Evolutionary conservation across 2,888 invertebrate genomes (phyloP).

Genomic region (Cryptocephalus moraei): DNA sequence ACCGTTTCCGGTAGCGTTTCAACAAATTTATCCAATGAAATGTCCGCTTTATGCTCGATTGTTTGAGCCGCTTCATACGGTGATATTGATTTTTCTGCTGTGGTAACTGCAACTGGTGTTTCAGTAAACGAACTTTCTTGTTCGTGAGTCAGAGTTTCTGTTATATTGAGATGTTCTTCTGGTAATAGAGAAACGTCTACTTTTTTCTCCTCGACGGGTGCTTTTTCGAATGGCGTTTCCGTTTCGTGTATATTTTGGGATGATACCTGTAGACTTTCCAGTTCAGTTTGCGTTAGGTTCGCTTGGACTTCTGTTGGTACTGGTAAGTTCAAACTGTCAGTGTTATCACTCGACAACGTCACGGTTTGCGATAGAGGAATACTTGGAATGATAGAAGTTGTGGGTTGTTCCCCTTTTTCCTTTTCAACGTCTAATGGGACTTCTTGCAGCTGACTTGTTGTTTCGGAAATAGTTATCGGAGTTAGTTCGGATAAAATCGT

Average conservation of each 20-base stretch:
- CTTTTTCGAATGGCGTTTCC: slow-evolving; percentile 29
- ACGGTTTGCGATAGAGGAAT: slow-evolving; percentile 25
- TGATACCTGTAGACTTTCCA: slow-evolving; percentile 40
- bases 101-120: slow-evolving; percentile 17
- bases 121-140: slow-evolving; percentile 24
- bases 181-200: slow-evolving; percentile 38
- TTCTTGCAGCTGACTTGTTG: slow-evolving; percentile 26
- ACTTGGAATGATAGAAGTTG: slow-evolving; percentile 22
- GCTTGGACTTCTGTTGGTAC: slow-evolving; percentile 17
- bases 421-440: slow-evolving; percentile 12
- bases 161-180: slow-evolving; percentile 31
- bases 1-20: slow-evolving; percentile 15
- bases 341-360: slow-evolving; percentile 35
- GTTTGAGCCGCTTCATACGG: slow-evolving; percentile 29
- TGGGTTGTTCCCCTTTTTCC: slow-evolving; percentile 12
- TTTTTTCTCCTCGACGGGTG: slow-evolving; percentile 31
- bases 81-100: slow-evolving; percentile 21
- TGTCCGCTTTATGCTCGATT: slow-evolving; percentile 20
- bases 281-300: slow-evolving; percentile 28
- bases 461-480: slow-evolving; percentile 33
- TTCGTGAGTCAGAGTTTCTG: slow-evolving; percentile 35
- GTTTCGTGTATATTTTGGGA: slow-evolving; percentile 41
- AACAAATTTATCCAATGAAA: slow-evolving; percentile 18
- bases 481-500: slow-evolving; percentile 36
- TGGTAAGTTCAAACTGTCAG: slow-evolving; percentile 33